Base-by-base conservation (phyloP, 1,140 invertebrate species). In the Anastrepha obliqua region DNA sequence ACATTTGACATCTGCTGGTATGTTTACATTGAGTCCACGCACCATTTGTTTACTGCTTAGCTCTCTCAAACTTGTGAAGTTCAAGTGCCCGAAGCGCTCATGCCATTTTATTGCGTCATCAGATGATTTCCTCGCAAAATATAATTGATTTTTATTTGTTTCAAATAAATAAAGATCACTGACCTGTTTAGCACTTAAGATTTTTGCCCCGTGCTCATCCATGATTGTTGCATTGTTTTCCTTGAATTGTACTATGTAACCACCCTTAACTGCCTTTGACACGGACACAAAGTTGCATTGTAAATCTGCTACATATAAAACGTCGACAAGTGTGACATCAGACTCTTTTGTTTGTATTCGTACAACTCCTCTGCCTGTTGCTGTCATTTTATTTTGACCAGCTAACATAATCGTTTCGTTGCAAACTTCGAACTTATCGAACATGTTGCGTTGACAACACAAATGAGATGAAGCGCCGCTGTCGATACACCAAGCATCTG, bases 401-500 rank as follows among this genome's bases (percentile, higher is more conserved):
- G 64, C 64, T 9, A 67, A 15, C 39, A 20, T n/a, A 9, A 67
- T 67, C 9, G 51, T 7, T 55, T 55, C 51, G 9, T 55, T 9
- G 9, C 51, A 55, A 7, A 9, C 51, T 9, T 55, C 51, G 51
- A 55, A 55, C 51, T 55, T 55, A 4, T 60, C 17, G 59, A 90
- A 89, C 29, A 81, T 86, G 4, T 86, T 44, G 78, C 85, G 20
- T 7, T 89, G 17, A 2, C 29, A 60, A 85, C 87, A 88, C 88
- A 90, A 86, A 60, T 90, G 90, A 3, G 88, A 86, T 15, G 90
- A 87, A 8, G 74, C 87, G 0, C 89, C 90, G 85, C 88, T 90
- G 67, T 90, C 89, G 15, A 90, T n/a, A 58, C 88, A 90, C 89
- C 85, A 89, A 74, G 47, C 74, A 44, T 81, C 55, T 15, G 39